Base-by-base conservation (phyloP, 2,797 vertebrate species). In the Oreonectes daqikongensis region DNA sequence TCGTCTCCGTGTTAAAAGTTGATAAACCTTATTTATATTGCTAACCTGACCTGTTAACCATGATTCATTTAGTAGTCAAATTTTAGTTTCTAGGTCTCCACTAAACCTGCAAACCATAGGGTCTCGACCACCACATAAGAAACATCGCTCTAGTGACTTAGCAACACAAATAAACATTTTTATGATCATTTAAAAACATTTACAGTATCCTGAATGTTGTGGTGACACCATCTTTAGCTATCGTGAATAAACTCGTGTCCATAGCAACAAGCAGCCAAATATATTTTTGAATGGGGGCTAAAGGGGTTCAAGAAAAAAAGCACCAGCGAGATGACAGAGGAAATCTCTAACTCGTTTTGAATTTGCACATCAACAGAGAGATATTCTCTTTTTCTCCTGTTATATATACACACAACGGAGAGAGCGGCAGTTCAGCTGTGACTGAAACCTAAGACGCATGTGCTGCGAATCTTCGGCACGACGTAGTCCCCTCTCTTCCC, bases 341-440 rank as follows among this genome's bases (percentile, higher is more conserved):
- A 67, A 74, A 61, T 38, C 53, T 79, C 42, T 64, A 75, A 72
- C 63, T 18, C 69, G 73, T 75, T 71, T 63, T 76, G 72, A 59
- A 65, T 79, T 73, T 71, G 66, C 74, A 80, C 75, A 73, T 82
- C 80, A 75, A 82, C 76, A 76, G 66, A 38, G 78, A 80, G 69
- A 77, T 78, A 83, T 68, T 30, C 35, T 71, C n/a, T 53, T 59
- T 40, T 80, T 35, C 75, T 72, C 48, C 75, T 74, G 73, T 80
- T 80, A 81, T 68, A 44, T 75, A 83, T 70, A 72, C n/a, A n/a
- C n/a, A n/a, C 60, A 69, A 77, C 46, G 73, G 69, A 71, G 72
- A 76, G 65, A 53, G 70, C 53, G 57, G 77, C 70, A 70, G 77
- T 68, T 81, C 72, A 77, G 70, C 73, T 74, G 74, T 77, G 78